Evolutionary conservation across 2,888 invertebrate species (phyloP), one percentile per base, ranked within the genome.

Genomic region (Girardia tigrina): DNA sequence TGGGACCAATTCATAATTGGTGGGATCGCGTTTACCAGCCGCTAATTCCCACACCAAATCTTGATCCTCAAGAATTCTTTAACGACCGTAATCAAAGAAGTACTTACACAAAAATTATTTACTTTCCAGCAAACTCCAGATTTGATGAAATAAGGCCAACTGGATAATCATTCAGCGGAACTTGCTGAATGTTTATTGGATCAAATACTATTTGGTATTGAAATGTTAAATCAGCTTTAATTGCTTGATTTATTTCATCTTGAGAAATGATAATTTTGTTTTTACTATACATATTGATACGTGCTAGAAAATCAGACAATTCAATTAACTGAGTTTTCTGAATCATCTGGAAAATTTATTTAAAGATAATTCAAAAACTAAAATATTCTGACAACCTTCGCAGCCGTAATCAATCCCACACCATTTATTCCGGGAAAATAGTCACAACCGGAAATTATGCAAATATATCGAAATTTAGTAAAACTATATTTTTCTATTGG

Each of bases 401-500:
- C 88, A 0, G 98, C 94, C 83, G 92, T 94, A 0, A 87, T 89
- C 71, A 98, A 85, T 0, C 98, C 98, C 78, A 98, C 91, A 0
- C 97, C 97, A 0, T 90, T 91, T 78, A 99, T 83, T 29, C 42
- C 82, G 1, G 90, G 87, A 56, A 97, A 85, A 83, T 99, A 99
- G 86, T 99, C 98, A 86, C 98, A 99, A 0, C 98, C 98, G 0
- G 95, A 92, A 81, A 99, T 86, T 78, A 99, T 94, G 82, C 97
- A 97, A 90, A 95, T 94, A 80, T 90, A 88, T 23, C 92, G 88
- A 82, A 99, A 95, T 84, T 91, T 92, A 77, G 91, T 90, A 81
- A 88, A 87, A 4, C 84, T 84, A 80, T 90, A 90, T 26, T 87
- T 85, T 78, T 87, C 88, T 26, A 27, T 69, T 42, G 88, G 86